These are phyloP conservation scores for Nettapus auritus DNA, from an alignment of 2,113 vertebrate genomes.

Conservation along the genomic window DNA sequence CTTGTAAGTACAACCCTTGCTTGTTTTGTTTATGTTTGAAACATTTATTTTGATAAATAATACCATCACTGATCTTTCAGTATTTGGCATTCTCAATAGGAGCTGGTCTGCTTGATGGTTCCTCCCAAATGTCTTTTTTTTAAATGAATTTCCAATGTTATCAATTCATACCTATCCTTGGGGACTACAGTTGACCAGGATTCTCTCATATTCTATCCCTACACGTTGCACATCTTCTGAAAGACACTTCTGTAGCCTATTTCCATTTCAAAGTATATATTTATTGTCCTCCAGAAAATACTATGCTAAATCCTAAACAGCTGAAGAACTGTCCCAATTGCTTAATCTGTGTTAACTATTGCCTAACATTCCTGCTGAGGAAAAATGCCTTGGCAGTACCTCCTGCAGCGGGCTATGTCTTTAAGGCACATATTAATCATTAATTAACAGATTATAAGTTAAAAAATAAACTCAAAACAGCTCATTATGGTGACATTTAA, in stretches of 20 bases:
- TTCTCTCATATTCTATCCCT: not conserved
- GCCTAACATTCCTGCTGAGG: constrained; percentile 42
- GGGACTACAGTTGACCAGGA: not conserved
- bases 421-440: constrained; percentile 48
- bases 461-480: constrained; percentile 57
- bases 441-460: constrained; percentile 67
- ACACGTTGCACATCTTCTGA: not conserved
- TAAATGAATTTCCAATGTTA: not conserved
- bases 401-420: constrained; percentile 50
- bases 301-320: constrained; percentile 24
- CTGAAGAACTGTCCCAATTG: not conserved
- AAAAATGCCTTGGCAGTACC: constrained; percentile 28
- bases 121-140: not conserved
- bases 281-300: constrained; percentile 37
- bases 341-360: constrained; percentile 40
- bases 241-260: not conserved
- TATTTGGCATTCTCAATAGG: not conserved
- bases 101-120: not conserved
- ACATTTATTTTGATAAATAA: not conserved
- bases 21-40: not conserved
- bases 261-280: constrained; percentile 13
- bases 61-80: not conserved
- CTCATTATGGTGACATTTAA: constrained; percentile 55
- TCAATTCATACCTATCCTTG: not conserved
- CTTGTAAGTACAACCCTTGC: not conserved